Evolutionary conservation across 2,888 invertebrate species (phyloP).

Genomic region (Drosophila borealis): DNA sequence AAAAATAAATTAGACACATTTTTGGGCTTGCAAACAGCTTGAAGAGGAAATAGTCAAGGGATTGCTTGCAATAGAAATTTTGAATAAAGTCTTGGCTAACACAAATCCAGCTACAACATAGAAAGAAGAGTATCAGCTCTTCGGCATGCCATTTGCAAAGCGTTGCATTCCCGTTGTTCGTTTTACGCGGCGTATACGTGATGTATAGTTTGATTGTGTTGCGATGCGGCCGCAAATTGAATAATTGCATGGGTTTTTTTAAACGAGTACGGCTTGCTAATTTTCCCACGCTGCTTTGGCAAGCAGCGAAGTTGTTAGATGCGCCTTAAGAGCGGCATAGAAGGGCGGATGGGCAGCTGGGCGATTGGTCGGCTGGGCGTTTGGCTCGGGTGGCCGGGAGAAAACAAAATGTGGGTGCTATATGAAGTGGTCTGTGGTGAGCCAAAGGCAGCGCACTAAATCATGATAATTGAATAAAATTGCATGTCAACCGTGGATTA

Average conservation of each 20-base stretch:
- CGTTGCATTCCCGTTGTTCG: conserved; percentile 1
- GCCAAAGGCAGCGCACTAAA: conserved; percentile 42
- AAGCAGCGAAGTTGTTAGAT: conserved; percentile 19
- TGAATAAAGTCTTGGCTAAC: background rate
- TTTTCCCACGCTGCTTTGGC: conserved; percentile 64
- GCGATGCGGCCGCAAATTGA: conserved; percentile 63
- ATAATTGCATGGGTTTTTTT: conserved; percentile 62
- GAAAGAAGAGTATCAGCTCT: conserved; percentile 13
- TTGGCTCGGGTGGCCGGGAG: background rate
- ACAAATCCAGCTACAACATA: background rate
- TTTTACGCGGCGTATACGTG: conserved; percentile 37
- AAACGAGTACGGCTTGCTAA: conserved; percentile 45
- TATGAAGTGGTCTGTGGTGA: background rate
- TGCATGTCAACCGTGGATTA: conserved; percentile 69
- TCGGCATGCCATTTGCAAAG: background rate
- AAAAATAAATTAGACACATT: too few relatives aligned
- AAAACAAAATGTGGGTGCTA: conserved; percentile 12
- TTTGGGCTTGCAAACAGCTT: too few relatives aligned
- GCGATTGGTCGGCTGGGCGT: too few relatives aligned
- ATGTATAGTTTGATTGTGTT: conserved; percentile 35
- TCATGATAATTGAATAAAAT: conserved; percentile 76
- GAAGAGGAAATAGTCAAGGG: too few relatives aligned
- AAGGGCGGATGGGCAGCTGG: background rate
- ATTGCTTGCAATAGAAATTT: background rate
- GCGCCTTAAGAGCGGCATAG: conserved; percentile 9